Percentiles rank a stretch among this genome's conserved stretches.
Evolutionary conservation across 2,797 vertebrate species (phyloP).

Genomic region (Perodicticus potto): DNA sequence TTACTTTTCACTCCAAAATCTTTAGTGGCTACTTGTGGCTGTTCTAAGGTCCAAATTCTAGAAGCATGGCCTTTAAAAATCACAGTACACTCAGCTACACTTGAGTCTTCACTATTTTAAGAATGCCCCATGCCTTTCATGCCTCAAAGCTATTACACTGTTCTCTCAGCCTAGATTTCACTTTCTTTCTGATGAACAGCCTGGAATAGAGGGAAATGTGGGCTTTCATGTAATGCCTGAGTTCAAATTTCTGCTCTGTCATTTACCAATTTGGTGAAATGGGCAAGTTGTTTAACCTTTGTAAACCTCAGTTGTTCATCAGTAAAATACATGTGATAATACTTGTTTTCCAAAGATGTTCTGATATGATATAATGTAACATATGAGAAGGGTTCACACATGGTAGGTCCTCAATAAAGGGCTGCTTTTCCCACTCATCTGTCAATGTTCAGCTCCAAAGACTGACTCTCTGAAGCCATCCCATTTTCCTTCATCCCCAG

Average conservation of each 20-base stretch:
- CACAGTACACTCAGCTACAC: neutral
- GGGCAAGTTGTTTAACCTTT: slow-evolving; percentile 1
- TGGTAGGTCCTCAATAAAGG: neutral
- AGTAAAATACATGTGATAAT: neutral
- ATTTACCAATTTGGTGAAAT: neutral
- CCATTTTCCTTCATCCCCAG: neutral
- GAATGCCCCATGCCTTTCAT: neutral
- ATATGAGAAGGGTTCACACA: neutral
- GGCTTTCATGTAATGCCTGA: neutral
- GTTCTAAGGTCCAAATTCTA: slow-evolving; percentile 15
- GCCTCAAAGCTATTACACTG: neutral
- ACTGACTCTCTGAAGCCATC: neutral
- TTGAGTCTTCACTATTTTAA: neutral
- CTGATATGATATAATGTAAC: neutral
- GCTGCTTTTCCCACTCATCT: neutral
- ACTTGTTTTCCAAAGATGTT: slow-evolving; percentile 35
- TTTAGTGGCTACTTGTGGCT: neutral
- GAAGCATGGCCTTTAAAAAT: neutral
- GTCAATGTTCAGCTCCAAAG: slow-evolving; percentile 8
- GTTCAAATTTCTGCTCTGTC: neutral
- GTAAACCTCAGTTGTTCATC: neutral
- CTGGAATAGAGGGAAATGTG: neutral
- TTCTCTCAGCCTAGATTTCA: neutral
- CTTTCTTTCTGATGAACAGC: neutral
- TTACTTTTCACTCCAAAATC: neutral